Evolutionary conservation across 2,113 vertebrate species (phyloP).

Genomic region (Prunella fulvescens): DNA sequence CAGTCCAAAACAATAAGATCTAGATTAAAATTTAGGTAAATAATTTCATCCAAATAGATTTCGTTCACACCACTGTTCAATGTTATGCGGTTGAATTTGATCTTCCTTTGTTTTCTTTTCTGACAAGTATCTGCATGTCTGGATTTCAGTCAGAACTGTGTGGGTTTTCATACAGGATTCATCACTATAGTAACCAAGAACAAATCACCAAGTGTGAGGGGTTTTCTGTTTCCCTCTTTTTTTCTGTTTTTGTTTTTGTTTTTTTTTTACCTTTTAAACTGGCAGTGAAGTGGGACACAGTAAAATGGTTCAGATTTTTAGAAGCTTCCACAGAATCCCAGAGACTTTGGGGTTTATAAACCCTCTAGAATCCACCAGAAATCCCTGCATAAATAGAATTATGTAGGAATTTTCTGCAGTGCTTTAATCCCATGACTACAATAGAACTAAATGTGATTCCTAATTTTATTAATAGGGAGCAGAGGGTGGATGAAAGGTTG

Average conservation of each 20-base stretch:
- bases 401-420: not conserved
- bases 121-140: slow-evolving; percentile 14
- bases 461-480: not conserved
- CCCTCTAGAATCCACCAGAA: not conserved
- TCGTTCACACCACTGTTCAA: not conserved
- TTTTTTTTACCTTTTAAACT: not conserved
- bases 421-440: not conserved
- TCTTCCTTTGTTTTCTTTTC: not conserved
- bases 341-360: not conserved
- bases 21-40: not conserved
- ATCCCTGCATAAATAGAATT: not conserved
- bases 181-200: slow-evolving; percentile 58
- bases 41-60: not conserved
- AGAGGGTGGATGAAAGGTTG: not conserved
- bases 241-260: not conserved
- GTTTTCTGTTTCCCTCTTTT: not conserved
- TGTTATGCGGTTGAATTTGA: not conserved
- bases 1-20: not conserved
- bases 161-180: slow-evolving; percentile 17
- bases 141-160: slow-evolving; percentile 6
- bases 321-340: not conserved
- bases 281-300: not conserved
- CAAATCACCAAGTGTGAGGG: not conserved
- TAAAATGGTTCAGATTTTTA: not conserved
- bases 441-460: not conserved